Percentiles rank a stretch among this genome's conserved stretches.
These are phyloP conservation scores for Drosophila nebulosa DNA, from an alignment of 1,140 invertebrate genomes.

Conservation along the genomic window DNA sequence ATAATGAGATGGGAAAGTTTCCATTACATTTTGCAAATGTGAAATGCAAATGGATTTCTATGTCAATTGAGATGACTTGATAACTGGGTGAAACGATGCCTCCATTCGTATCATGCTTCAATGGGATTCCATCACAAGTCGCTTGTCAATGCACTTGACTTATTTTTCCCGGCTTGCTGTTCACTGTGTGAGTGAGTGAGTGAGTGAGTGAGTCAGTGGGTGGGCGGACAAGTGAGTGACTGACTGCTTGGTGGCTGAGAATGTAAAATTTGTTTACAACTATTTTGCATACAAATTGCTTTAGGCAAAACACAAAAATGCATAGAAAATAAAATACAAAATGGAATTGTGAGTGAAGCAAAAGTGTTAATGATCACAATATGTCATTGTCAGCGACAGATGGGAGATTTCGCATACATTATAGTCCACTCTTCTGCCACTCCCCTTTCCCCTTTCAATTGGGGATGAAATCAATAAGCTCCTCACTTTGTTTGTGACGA, in stretches of 20 bases:
- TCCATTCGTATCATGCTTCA: slow-evolving; percentile 13
- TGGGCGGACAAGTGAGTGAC: neutral
- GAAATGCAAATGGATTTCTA: slow-evolving; percentile 64
- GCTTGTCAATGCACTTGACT: slow-evolving; percentile 71
- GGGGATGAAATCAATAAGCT: slow-evolving; percentile 62
- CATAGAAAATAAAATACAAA: slow-evolving; percentile 1
- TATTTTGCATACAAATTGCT: slow-evolving; percentile 69
- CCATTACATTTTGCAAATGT: slow-evolving; percentile 20
- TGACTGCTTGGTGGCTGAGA: neutral
- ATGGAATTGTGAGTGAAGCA: slow-evolving; percentile 11
- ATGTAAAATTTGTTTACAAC: slow-evolving; percentile 65
- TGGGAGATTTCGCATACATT: slow-evolving; percentile 52
- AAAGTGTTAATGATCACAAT: slow-evolving; percentile 67
- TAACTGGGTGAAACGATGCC: slow-evolving; percentile 9
- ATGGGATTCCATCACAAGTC: slow-evolving; percentile 35
- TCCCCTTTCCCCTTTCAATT: no score
- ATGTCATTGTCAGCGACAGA: slow-evolving; percentile 70
- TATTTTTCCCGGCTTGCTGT: slow-evolving; percentile 40
- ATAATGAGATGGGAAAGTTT: slow-evolving; percentile 1
- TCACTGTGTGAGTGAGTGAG: neutral
- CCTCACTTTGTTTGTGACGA: slow-evolving; percentile 12
- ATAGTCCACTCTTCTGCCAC: neutral
- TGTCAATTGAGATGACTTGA: slow-evolving; percentile 59
- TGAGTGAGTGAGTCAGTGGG: no score
- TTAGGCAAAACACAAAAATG: slow-evolving; percentile 22